Evolutionary conservation across 2,797 vertebrate species (phyloP).

Genomic region (Lepilemur septentrionalis): DNA sequence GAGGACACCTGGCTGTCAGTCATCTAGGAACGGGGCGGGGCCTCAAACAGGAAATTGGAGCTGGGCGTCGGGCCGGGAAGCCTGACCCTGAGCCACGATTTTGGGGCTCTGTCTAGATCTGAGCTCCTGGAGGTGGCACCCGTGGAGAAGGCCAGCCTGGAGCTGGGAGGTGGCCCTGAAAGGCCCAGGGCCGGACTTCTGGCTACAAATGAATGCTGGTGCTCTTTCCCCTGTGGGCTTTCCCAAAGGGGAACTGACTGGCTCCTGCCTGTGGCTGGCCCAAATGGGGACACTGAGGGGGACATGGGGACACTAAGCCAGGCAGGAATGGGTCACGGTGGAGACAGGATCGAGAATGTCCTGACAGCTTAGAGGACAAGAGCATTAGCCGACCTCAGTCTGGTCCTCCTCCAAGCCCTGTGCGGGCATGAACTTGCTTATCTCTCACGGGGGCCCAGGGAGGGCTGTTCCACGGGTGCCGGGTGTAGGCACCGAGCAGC

Average conservation of each 20-base stretch:
- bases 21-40: background rate
- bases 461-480: background rate
- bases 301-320: too few species aligned
- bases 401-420: background rate
- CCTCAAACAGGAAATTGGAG: background rate
- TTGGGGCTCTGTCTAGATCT: background rate
- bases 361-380: background rate
- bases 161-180: too few species aligned
- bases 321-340: rapidly evolving
- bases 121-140: background rate
- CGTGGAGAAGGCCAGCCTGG: too few species aligned
- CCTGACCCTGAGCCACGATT: too few species aligned
- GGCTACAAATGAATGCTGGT: too few species aligned
- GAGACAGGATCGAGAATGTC: background rate
- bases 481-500: background rate
- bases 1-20: background rate
- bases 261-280: background rate
- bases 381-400: background rate
- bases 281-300: rapidly evolving
- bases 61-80: rapidly evolving
- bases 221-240: background rate
- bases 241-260: rapidly evolving
- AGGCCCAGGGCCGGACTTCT: background rate
- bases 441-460: background rate
- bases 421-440: background rate